A percentile compares a stretch with the other conserved stretches of the same genome.
Conservation (phyloP, 92 coral and sea anemone species). For the Palythoa grandiflora region DNA sequence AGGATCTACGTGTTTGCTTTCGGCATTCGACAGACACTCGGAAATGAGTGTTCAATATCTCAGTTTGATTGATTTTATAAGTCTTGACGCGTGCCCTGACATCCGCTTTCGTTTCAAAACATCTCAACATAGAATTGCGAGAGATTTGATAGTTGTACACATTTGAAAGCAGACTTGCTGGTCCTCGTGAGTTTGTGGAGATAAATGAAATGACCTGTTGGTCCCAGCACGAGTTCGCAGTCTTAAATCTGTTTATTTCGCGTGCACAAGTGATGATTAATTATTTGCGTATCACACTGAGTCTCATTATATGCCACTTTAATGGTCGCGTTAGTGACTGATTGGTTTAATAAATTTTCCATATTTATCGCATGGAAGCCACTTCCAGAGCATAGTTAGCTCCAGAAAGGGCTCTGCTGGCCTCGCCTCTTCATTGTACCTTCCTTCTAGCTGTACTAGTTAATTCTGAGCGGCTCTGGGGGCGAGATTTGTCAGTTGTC, state of each 20-base stretch:
- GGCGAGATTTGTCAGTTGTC: neutral
- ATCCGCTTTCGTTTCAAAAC: slow-evolving; percentile 33
- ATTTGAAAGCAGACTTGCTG: neutral
- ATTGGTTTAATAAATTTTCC: neutral
- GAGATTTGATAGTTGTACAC: neutral
- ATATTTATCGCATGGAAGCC: neutral
- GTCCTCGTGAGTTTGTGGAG: neutral
- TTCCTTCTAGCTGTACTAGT: neutral
- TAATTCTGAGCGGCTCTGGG: neutral
- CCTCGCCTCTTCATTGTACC: neutral
- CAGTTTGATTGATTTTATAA: slow-evolving; percentile 4
- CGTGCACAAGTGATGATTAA: neutral
- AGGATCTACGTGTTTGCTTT: slow-evolving; percentile 31
- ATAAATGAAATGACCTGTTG: neutral
- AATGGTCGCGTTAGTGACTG: neutral
- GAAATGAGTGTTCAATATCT: slow-evolving; percentile 25
- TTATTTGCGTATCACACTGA: neutral
- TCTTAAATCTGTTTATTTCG: neutral
- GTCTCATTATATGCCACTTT: neutral
- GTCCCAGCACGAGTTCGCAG: slow-evolving; percentile 14
- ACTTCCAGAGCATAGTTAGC: neutral
- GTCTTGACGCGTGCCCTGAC: slow-evolving; percentile 32
- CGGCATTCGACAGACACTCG: slow-evolving; percentile 23
- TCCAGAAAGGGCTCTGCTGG: neutral
- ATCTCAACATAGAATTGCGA: slow-evolving; percentile 8